Evolutionary conservation across 2,888 invertebrate genomes (phyloP), one percentile per base, ranked within the genome.

Genomic region (Catonia carolina): DNA sequence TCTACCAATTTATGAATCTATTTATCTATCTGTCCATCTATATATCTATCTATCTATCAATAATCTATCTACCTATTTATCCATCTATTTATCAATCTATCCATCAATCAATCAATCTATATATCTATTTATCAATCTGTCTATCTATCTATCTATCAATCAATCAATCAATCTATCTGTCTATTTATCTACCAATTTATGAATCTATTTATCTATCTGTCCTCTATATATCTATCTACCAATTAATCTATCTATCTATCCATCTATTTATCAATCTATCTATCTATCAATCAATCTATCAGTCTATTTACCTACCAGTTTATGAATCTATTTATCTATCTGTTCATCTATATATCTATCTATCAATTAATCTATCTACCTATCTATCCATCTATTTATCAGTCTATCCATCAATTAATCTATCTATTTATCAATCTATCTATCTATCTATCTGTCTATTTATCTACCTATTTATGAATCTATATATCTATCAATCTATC

Each of bases 101-200:
- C 27, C 8, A 27, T 27, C 27, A 6, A 27, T 27, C 27, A 6
- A 27, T 27, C 27, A 6, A 37, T 37, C 37, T 37, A 17, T 15
- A 3, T 37, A n/a, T 37, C 37, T 37, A 15, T 37, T 5, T 15
- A n/a, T 37, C 37, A 7, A n/a, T 37, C 37, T 37, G 5, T 37
- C 37, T 37, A n/a, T 37, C 37, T 37, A n/a, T 37, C 37, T 37
- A n/a, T 37, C 37, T 37, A n/a, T 37, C 37, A 6, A 37, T 37
- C 37, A 7, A 37, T 37, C 37, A 7, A 37, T 37, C 37, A 7
- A 37, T 37, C 37, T 37, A 37, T 37, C 37, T 37, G 12, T 37
- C 37, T 37, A 37, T 37, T 12, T 37, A 37, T 37, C 37, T 37
- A 37, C 12, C 37, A 7, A 37, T 37, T 12, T 37, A 37, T 37